Base-by-base conservation (phyloP, 2,797 vertebrate species). In the Ctenochaetus hawaiiensis region DNA sequence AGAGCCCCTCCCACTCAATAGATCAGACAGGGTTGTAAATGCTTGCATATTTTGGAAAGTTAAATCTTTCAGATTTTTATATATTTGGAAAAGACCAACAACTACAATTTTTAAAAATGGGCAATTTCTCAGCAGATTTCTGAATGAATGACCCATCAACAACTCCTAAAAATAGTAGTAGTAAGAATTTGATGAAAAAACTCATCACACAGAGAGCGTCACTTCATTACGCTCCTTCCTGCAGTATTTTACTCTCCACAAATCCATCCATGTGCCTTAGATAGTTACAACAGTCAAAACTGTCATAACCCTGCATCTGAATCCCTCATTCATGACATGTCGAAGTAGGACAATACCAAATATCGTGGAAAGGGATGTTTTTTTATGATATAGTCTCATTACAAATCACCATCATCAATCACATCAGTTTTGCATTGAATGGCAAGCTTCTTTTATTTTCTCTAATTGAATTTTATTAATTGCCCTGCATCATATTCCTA, bases 391-490 rank as follows among this genome's bases (percentile, higher is more conserved):
- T 53, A 74, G n/a, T 69, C 5, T 9, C 14, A 53, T 59, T 70
- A 30, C 30, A 8, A 13, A 65, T 78, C 60, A 80, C 63, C 26
- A 30, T 30, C 30, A 30, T 30, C 30, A 30, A 30, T 30, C 30
- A 30, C 30, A 30, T 30, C 30, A 30, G 2, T 30, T 30, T 30
- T 30, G 30, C 30, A 30, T 30, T 5, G 5, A 30, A 30, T 30
- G 30, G 5, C 30, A 2, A 30, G 30, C 30, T 30, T 30, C 30
- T 30, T 30, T 30, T 30, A 30, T 30, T 30, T 30, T 17, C 48
- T 53, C 77, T 59, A 47, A 79, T 73, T 79, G 30, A 76, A 81
- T 51, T 75, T 67, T 48, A 84, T 67, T 59, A 30, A 30, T 3
- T 30, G 30, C 5, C 57, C 48, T 67, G 43, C 34, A 48, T 80